Evolutionary conservation across 2,888 invertebrate species (phyloP).

Genomic region (Morpho achilles): DNA sequence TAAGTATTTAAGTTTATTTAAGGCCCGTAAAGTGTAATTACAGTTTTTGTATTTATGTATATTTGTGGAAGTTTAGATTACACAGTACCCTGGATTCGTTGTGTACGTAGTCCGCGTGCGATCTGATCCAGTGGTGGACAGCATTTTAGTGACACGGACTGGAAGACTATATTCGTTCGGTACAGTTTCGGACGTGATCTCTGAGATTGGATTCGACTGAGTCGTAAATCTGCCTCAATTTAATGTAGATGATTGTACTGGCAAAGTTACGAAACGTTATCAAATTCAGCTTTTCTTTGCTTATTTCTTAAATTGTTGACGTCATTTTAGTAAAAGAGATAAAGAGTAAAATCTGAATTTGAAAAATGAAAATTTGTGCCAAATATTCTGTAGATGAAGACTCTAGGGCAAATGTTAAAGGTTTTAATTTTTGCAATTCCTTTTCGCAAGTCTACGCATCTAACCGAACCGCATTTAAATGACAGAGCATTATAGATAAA

Average conservation of each 20-base stretch:
- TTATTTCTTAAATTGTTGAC: slow-evolving; percentile 10
- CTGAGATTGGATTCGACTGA: slow-evolving; percentile 50
- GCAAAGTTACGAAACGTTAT: slow-evolving; percentile 12
- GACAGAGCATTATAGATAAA: not conserved
- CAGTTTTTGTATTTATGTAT: slow-evolving; percentile 62
- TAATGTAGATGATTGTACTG: slow-evolving; percentile 28
- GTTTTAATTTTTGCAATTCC: slow-evolving; percentile 3
- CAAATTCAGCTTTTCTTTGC: slow-evolving; percentile 19
- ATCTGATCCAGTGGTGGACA: slow-evolving; percentile 61
- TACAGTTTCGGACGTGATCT: not conserved
- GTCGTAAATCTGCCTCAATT: slow-evolving; percentile 51
- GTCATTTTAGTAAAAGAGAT: not conserved
- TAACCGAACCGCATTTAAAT: slow-evolving; percentile 16
- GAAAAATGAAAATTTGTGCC: slow-evolving; percentile 53
- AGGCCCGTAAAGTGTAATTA: slow-evolving; percentile 39
- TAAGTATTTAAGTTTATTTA: slow-evolving; percentile 19
- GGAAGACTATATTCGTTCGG: not conserved
- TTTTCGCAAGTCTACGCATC: slow-evolving; percentile 9
- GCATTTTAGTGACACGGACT: slow-evolving; percentile 15
- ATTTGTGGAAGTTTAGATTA: slow-evolving; percentile 50
- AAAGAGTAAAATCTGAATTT: slow-evolving; percentile 3
- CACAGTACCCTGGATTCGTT: slow-evolving; percentile 34
- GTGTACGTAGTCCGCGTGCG: slow-evolving; percentile 67
- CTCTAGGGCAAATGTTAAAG: slow-evolving; percentile 34
- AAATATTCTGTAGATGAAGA: slow-evolving; percentile 70